Evolutionary conservation across 2,888 invertebrate species (phyloP).

Genomic region (Tuta absoluta): DNA sequence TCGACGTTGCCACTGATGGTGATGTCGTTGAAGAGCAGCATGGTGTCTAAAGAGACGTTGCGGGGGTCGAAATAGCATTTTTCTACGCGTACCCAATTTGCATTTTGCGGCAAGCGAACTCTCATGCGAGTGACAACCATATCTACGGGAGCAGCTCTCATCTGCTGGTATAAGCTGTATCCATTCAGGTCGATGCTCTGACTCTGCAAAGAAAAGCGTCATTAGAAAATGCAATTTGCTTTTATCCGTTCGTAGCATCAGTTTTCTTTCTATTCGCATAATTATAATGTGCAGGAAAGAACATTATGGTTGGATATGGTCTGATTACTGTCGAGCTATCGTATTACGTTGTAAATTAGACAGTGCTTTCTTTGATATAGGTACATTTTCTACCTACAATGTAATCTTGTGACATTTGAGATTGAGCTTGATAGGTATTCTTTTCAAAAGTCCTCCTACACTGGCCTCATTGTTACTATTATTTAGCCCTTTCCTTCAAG

Average conservation of each 20-base stretch:
- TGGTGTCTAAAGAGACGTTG: slow-evolving; percentile 87
- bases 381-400: background rate
- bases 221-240: slow-evolving; percentile 16
- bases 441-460: too few species aligned
- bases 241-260: slow-evolving; percentile 5
- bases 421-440: too few species aligned
- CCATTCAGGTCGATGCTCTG: slow-evolving; percentile 82
- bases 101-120: slow-evolving; percentile 84
- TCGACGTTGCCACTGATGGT: slow-evolving; percentile 90
- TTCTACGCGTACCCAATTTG: slow-evolving; percentile 87
- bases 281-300: slow-evolving; percentile 7
- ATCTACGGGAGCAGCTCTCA: slow-evolving; percentile 83
- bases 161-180: slow-evolving; percentile 83
- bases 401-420: background rate
- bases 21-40: slow-evolving; percentile 88
- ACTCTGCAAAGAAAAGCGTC: slow-evolving; percentile 53
- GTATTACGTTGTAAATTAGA: slow-evolving; percentile 17
- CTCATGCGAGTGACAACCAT: slow-evolving; percentile 87
- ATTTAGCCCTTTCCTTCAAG: too few species aligned
- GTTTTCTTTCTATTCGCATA: slow-evolving; percentile 10
- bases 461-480: too few species aligned
- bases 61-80: slow-evolving; percentile 88
- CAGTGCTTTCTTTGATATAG: slow-evolving; percentile 9
- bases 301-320: slow-evolving; percentile 5
- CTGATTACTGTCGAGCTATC: background rate